Conservation (phyloP, 2,888 invertebrate species). For the Drosophila colorata region DNA sequence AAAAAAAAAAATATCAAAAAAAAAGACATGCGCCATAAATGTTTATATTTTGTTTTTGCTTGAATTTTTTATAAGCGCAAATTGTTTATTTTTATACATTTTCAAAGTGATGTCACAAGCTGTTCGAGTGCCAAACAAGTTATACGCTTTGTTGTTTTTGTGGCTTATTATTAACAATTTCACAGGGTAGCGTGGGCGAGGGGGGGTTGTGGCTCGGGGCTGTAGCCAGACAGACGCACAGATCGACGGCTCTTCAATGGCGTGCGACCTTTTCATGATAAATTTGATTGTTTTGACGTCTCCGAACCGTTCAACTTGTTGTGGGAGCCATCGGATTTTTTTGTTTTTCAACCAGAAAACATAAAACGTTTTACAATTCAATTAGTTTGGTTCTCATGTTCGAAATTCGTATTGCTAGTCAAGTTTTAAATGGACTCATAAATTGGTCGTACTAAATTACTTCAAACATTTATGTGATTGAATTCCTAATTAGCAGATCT, state of each 20-base stretch:
- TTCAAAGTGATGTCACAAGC: slow-evolving; percentile 75
- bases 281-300: slow-evolving; percentile 66
- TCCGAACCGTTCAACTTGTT: slow-evolving; percentile 21
- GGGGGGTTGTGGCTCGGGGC: neutral
- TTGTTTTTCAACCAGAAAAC: neutral
- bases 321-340: slow-evolving; percentile 10
- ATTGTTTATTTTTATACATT: slow-evolving; percentile 75
- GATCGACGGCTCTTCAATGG: slow-evolving; percentile 30
- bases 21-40: slow-evolving; percentile 12
- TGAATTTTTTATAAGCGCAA: slow-evolving; percentile 43
- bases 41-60: slow-evolving; percentile 18
- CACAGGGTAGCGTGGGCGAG: slow-evolving; percentile 1
- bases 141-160: slow-evolving; percentile 29
- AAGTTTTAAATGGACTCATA: neutral
- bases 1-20: slow-evolving; percentile 1
- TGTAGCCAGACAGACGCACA: neutral
- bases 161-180: slow-evolving; percentile 57
- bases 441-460: neutral
- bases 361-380: slow-evolving; percentile 12
- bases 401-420: neutral
- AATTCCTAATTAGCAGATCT: neutral
- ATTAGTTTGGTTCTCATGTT: neutral
- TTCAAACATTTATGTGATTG: no score
- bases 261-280: slow-evolving; percentile 66
- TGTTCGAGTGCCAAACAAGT: slow-evolving; percentile 61